Evolutionary conservation across 1,140 invertebrate species (phyloP).

Genomic region (Gyrodactylus bullatarudis): DNA sequence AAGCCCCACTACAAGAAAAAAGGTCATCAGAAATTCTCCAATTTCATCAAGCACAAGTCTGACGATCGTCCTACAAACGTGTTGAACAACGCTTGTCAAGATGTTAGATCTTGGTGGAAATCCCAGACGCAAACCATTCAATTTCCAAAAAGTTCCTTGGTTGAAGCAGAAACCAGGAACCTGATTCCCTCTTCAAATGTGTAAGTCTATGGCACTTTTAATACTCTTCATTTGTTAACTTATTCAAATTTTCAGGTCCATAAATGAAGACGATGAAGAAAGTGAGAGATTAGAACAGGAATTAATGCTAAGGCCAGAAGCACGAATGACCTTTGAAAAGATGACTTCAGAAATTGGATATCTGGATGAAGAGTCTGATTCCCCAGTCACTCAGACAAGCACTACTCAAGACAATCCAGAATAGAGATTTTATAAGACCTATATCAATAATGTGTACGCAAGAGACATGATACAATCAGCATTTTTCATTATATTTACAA

Average conservation of each 20-base stretch:
- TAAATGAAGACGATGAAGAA: neutral
- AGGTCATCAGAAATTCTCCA: neutral
- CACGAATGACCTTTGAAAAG: neutral
- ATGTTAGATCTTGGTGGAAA: neutral
- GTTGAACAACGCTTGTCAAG: neutral
- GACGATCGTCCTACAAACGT: neutral
- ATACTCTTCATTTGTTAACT: neutral
- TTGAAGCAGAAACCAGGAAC: too few relatives aligned
- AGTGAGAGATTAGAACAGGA: too few relatives aligned
- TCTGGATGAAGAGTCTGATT: neutral
- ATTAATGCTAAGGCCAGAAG: neutral
- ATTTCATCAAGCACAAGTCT: neutral
- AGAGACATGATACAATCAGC: too few relatives aligned
- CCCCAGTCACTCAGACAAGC: too few relatives aligned
- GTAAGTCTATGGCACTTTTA: too few relatives aligned
- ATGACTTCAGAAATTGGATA: neutral
- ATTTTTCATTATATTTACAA: too few relatives aligned
- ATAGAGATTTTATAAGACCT: too few relatives aligned
- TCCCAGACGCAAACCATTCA: neutral
- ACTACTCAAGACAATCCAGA: too few relatives aligned
- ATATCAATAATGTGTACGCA: too few relatives aligned
- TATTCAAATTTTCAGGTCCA: neutral
- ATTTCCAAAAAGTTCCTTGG: neutral
- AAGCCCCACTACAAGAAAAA: neutral
- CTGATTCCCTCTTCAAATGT: too few relatives aligned